Conservation (phyloP, 1,140 invertebrate species). For the Drosophila navojoa region DNA sequence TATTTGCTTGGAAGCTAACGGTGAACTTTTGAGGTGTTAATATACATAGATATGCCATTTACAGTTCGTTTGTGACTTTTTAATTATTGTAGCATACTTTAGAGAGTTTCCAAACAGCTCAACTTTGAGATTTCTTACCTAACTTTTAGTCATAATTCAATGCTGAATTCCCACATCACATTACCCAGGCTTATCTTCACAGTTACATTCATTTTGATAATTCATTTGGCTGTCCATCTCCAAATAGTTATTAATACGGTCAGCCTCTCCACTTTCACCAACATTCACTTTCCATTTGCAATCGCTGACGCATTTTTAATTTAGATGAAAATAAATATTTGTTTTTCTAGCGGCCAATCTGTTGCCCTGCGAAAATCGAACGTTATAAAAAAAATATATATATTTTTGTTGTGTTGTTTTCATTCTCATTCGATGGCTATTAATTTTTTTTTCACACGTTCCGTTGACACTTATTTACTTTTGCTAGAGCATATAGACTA, state of each 20-base stretch:
- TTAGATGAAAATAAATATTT: conserved; percentile 10
- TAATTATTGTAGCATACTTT: conserved; percentile 6
- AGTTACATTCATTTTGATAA: not conserved
- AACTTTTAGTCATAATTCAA: not conserved
- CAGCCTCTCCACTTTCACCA: not conserved
- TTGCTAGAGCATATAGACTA: conserved; percentile 13
- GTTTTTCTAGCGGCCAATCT: conserved; percentile 43
- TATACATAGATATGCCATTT: no score
- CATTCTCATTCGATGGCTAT: conserved; percentile 55
- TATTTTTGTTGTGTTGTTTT: conserved; percentile 34
- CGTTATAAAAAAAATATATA: not conserved
- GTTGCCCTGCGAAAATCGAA: conserved; percentile 12
- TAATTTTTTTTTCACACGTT: conserved; percentile 1
- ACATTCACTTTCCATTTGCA: conserved; percentile 31
- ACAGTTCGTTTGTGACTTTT: not conserved
- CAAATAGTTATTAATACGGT: conserved; percentile 16
- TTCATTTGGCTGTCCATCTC: conserved; percentile 2
- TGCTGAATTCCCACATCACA: not conserved
- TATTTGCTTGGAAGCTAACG: not conserved
- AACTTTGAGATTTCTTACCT: no score
- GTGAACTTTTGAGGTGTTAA: not conserved
- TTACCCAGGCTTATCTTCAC: not conserved
- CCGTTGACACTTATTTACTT: not conserved
- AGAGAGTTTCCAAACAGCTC: not conserved
- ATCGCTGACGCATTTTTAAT: conserved; percentile 59